Percentiles rank a stretch among this genome's conserved stretches.
phyloP scores from a whole-genome alignment of 2,888 invertebrate genomes.

The Protophormia terraenovae region DNA sequence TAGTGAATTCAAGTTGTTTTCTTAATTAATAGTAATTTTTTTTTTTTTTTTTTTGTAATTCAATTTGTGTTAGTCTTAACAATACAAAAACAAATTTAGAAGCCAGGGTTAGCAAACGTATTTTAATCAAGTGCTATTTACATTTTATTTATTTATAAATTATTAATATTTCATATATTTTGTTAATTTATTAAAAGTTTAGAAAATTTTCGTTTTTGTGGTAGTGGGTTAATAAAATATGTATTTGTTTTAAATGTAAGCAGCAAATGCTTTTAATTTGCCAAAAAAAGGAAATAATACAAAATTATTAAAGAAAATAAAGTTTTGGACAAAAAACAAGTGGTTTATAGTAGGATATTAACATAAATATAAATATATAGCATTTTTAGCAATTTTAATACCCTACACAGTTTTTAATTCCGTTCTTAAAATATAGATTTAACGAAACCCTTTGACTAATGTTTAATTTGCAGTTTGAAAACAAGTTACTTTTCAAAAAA shows the following conservation, averaged over 20 bases:
- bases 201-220: background rate
- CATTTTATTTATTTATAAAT: background rate
- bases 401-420: too few species aligned
- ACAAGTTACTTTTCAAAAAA: too few species aligned
- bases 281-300: conserved; percentile 70
- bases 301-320: conserved; percentile 36
- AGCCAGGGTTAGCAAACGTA: background rate
- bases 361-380: too few species aligned
- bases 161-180: background rate
- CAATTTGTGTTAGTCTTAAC: background rate
- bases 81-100: background rate
- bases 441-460: too few species aligned
- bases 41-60: background rate
- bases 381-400: too few species aligned
- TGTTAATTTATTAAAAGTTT: background rate
- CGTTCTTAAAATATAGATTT: too few species aligned
- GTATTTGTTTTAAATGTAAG: background rate
- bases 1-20: conserved; percentile 25
- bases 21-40: background rate
- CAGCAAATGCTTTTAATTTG: conserved; percentile 74
- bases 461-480: too few species aligned
- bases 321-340: too few species aligned
- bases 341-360: too few species aligned
- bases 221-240: conserved; percentile 1
- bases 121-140: background rate